Evolutionary conservation across 2,888 invertebrate genomes (phyloP).

Genomic region (Orchesellides sinensis): DNA sequence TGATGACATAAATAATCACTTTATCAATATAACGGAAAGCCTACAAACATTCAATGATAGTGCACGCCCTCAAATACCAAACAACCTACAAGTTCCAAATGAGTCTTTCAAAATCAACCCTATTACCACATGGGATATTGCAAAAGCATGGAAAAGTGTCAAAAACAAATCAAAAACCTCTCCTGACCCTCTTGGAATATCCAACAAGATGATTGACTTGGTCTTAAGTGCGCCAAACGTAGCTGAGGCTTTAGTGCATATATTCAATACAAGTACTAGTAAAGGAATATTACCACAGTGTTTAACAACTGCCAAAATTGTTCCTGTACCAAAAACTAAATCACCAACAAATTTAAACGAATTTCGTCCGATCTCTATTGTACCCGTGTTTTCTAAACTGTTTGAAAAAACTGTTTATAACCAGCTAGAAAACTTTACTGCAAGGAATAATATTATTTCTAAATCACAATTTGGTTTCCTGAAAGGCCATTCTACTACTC

Average conservation of each 20-base stretch:
- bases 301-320: conserved; percentile 19
- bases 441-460: neutral
- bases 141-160: neutral
- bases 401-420: neutral
- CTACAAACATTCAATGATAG: neutral
- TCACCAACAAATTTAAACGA: neutral
- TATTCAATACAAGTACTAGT: neutral
- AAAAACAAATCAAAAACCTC: neutral
- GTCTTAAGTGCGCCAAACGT: neutral
- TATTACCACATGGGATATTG: neutral
- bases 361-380: conserved; percentile 20
- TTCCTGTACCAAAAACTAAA: conserved; percentile 12
- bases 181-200: neutral
- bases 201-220: neutral
- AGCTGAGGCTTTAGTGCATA: neutral
- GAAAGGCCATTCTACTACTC: neutral
- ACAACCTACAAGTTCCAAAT: neutral
- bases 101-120: neutral
- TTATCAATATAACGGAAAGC: neutral
- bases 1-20: neutral
- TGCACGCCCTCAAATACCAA: neutral
- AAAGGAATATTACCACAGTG: too few relatives aligned
- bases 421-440: neutral
- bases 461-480: too few relatives aligned
- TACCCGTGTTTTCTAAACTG: conserved; percentile 22